A percentile compares a stretch with the other conserved stretches of the same genome.
These are phyloP conservation scores for Nomada ferruginata DNA, from an alignment of 2,888 invertebrate genomes.

Conservation along the genomic window DNA sequence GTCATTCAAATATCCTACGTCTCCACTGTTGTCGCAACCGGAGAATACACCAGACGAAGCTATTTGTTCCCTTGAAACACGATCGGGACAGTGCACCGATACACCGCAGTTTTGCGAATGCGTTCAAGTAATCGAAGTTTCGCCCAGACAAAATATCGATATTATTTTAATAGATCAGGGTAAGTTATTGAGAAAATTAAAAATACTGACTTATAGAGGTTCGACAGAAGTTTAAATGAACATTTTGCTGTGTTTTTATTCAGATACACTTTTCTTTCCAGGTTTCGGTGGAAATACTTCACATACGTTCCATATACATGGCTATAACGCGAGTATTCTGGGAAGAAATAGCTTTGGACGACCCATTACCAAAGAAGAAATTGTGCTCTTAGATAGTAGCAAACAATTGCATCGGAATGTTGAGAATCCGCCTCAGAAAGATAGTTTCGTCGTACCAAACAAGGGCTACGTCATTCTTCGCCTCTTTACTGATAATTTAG, in stretches of 20 bases:
- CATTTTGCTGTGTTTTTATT: too few species aligned
- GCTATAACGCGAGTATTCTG: constrained; percentile 78
- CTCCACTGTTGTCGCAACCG: constrained; percentile 86
- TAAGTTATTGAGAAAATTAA: constrained; percentile 64
- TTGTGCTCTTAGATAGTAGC: constrained; percentile 81
- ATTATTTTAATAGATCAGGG: constrained; percentile 88
- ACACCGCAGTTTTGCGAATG: constrained; percentile 85
- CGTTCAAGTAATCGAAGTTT: constrained; percentile 85
- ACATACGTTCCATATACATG: constrained; percentile 88
- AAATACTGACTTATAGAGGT: neutral
- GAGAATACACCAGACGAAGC: constrained; percentile 78
- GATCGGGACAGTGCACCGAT: constrained; percentile 74
- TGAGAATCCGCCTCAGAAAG: constrained; percentile 85
- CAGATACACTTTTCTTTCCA: constrained; percentile 70
- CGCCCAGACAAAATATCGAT: constrained; percentile 85
- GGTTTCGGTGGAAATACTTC: constrained; percentile 85
- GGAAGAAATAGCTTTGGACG: constrained; percentile 74
- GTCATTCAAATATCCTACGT: constrained; percentile 86
- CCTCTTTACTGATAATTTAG: constrained; percentile 73
- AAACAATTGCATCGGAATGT: constrained; percentile 85
- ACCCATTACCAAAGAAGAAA: constrained; percentile 83
- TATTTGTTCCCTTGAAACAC: constrained; percentile 76
- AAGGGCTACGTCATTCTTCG: constrained; percentile 84
- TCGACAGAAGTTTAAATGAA: too few species aligned
- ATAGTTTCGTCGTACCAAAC: constrained; percentile 88